Conservation (phyloP, 2,888 invertebrate genomes). For the Leuctra nigra region DNA sequence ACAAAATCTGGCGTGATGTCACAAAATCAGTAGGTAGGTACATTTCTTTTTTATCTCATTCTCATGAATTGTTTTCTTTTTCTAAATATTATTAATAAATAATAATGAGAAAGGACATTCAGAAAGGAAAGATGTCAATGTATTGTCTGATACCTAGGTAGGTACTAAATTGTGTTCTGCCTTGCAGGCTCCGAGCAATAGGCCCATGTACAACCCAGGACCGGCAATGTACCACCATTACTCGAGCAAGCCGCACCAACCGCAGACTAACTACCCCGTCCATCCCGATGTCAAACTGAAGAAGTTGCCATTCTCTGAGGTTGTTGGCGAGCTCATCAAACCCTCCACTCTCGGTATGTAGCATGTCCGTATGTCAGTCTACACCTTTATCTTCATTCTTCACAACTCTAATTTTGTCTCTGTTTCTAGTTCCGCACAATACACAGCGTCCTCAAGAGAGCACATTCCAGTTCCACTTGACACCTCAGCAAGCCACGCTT, state of each 20-base stretch:
- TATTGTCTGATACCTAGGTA: no score
- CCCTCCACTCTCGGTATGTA: conserved; percentile 67
- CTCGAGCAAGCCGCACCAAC: conserved; percentile 29
- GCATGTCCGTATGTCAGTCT: no score
- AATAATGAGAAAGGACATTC: no score
- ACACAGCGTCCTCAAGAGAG: conserved; percentile 69
- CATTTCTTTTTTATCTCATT: no score
- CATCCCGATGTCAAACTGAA: conserved; percentile 92
- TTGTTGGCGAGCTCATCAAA: conserved; percentile 77
- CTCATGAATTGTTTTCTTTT: no score
- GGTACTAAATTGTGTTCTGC: no score
- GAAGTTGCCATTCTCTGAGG: conserved; percentile 87
- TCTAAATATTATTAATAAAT: no score
- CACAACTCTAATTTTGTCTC: neutral
- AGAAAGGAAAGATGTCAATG: no score
- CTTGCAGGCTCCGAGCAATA: no score
- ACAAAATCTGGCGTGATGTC: no score
- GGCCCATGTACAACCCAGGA: neutral
- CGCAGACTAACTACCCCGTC: conserved; percentile 57
- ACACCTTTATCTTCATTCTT: neutral
- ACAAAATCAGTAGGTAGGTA: no score
- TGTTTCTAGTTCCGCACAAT: conserved; percentile 51
- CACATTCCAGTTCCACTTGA: conserved; percentile 80
- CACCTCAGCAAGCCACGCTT: conserved; percentile 88
- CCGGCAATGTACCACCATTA: conserved; percentile 23